A percentile compares a stretch with the other conserved stretches of the same genome.
phyloP scores from a whole-genome alignment of 1,140 invertebrate species.

The Octopus sinensis region DNA sequence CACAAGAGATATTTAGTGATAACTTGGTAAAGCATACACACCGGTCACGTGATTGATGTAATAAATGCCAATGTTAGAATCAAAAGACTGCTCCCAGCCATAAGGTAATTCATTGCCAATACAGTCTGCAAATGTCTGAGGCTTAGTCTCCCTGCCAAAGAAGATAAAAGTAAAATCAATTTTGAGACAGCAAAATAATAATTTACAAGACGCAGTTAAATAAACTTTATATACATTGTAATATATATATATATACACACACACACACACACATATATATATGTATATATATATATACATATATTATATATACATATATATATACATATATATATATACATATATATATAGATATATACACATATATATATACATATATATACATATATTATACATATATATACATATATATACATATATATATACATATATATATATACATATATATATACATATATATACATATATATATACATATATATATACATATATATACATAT shows the following conservation, averaged over 20 bases:
- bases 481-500: neutral
- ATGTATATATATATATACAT: neutral
- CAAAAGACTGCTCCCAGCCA: slow-evolving; percentile 93
- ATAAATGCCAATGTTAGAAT: slow-evolving; percentile 88
- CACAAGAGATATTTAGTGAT: neutral
- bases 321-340: neutral
- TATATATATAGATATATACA: neutral
- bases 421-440: neutral
- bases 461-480: neutral
- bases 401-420: neutral
- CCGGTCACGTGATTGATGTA: slow-evolving; percentile 95
- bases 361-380: neutral
- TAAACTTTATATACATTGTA: neutral
- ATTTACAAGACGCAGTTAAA: too few relatives aligned
- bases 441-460: neutral
- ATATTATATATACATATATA: neutral
- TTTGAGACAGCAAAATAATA: too few relatives aligned
- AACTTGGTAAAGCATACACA: slow-evolving; percentile 63
- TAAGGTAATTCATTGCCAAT: slow-evolving; percentile 93
- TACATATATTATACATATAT: neutral
- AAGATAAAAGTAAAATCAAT: slow-evolving; percentile 22
- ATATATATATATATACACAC: slow-evolving; percentile 1
- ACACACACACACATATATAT: neutral
- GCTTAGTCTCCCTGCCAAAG: slow-evolving; percentile 87
- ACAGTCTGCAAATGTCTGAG: slow-evolving; percentile 94